phyloP scores from a whole-genome alignment of 2,113 vertebrate species.

The Eublepharis macularius region DNA sequence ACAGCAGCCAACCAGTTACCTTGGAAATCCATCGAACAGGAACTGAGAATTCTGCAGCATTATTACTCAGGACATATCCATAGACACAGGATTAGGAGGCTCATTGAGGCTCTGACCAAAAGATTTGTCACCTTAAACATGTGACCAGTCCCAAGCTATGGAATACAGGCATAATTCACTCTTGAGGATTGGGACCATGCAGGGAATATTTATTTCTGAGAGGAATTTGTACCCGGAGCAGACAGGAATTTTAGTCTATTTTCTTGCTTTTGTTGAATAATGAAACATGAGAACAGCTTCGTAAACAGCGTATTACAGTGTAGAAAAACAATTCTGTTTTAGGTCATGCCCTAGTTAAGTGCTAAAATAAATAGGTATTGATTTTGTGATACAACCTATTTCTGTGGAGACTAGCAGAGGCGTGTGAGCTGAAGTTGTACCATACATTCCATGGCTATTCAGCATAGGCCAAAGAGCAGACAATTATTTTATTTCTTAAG shows the following conservation, averaged over 20 bases:
- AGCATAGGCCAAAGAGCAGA: constrained; percentile 8
- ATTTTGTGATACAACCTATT: constrained; percentile 41
- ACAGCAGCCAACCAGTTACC: too few relatives aligned
- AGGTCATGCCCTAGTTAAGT: constrained; percentile 40
- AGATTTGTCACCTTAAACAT: neutral
- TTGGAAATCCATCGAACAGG: too few relatives aligned
- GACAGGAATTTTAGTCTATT: constrained; percentile 30
- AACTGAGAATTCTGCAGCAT: neutral
- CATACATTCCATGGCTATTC: constrained; percentile 12
- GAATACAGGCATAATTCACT: neutral
- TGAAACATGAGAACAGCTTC: constrained; percentile 41
- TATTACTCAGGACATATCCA: neutral
- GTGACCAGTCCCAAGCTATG: neutral
- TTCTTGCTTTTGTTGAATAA: constrained; percentile 27
- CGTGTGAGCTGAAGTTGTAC: constrained; percentile 10
- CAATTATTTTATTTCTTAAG: constrained; percentile 27
- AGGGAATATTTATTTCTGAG: constrained; percentile 7
- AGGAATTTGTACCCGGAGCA: neutral
- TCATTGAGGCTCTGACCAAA: neutral
- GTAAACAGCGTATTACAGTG: constrained; percentile 40
- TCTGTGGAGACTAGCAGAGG: constrained; percentile 29
- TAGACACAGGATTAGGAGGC: neutral
- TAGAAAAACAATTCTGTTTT: constrained; percentile 41
- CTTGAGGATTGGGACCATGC: neutral
- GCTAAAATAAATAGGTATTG: constrained; percentile 44